Base-by-base conservation (phyloP, 2,113 vertebrate species). In the Cnemophilus loriae region DNA sequence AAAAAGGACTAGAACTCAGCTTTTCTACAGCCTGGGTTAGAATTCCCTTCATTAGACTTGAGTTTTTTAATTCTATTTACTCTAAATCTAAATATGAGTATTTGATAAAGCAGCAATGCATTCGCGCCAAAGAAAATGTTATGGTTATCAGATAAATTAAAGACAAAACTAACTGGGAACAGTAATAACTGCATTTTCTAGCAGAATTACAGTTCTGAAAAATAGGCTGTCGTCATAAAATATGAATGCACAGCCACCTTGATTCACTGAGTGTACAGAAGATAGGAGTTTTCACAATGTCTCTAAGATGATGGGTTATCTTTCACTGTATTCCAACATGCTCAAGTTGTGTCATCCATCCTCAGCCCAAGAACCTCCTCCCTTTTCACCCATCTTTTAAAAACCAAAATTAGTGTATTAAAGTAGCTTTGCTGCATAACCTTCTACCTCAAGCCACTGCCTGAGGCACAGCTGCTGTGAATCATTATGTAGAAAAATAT, bases 401-500 rank as follows among this genome's bases (percentile, higher is more conserved):
- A 84, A 84, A 42, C 21, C 17, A 75, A 56, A 93, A 74, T 8
- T 24, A 37, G 1, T 64, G 47, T 86, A 83, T 77, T 52, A 30
- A 88, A 86, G 49, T 4, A 79, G 69, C 52, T 90, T 65, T 78
- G 75, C 76, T 63, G 50, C 27, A 39, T 39, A 80, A 93, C 53
- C 82, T 85, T 41, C 75, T 16, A 60, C 80, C 69, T 68, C 47
- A 67, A 91, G 61, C 44, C 60, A 22, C 68, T n/a, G 80, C 93
- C 86, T 67, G 15, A 87, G 89, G 92, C 83, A 67, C 60, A 23
- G 68, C 85, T 49, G 50, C 88, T 87, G 90, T 33, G 76, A 86
- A 81, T 93, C 76, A 89, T 84, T 93, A 92, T 4, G 8, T 21
- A 56, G 71, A 78, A 93, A 95, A 96, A 95, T 86, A 95, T 46